A percentile compares a stretch with the other conserved stretches of the same genome.
phyloP scores from a whole-genome alignment of 2,888 invertebrate genomes.

The Leptopilina myrica region DNA sequence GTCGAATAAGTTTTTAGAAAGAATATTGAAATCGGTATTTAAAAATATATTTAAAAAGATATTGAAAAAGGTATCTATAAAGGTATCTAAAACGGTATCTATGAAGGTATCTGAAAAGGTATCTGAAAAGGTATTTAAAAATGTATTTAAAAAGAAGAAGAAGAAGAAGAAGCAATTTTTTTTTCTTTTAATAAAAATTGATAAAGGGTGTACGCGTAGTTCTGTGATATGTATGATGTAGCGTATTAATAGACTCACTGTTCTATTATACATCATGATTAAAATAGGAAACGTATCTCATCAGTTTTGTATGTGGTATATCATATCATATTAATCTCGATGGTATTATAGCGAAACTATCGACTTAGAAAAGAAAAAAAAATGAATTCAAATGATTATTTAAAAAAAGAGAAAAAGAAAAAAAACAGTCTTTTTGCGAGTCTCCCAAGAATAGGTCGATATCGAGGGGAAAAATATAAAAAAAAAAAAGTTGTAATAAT shows the following conservation, averaged over 20 bases:
- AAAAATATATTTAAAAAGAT: too few species aligned
- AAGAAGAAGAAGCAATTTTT: too few species aligned
- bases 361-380: conserved; percentile 52
- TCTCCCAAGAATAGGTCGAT: conserved; percentile 58
- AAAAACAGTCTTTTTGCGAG: conserved; percentile 61
- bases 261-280: conserved; percentile 70
- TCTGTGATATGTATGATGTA: conserved; percentile 78
- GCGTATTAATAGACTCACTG: conserved; percentile 72
- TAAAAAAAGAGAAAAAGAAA: conserved; percentile 49
- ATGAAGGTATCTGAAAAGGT: too few species aligned
- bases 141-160: too few species aligned
- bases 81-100: too few species aligned
- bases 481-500: conserved; percentile 44
- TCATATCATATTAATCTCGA: conserved; percentile 69
- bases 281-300: conserved; percentile 62
- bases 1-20: too few species aligned
- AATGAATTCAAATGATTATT: conserved; percentile 43
- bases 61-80: too few species aligned
- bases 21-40: too few species aligned
- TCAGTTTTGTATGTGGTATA: conserved; percentile 69
- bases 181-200: conserved; percentile 59
- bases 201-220: conserved; percentile 75
- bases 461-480: conserved; percentile 41
- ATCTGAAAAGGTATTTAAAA: too few species aligned
- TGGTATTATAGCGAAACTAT: conserved; percentile 58